Base-by-base conservation (phyloP, 1,140 invertebrate genomes). In the Dufourea novaeangliae region DNA sequence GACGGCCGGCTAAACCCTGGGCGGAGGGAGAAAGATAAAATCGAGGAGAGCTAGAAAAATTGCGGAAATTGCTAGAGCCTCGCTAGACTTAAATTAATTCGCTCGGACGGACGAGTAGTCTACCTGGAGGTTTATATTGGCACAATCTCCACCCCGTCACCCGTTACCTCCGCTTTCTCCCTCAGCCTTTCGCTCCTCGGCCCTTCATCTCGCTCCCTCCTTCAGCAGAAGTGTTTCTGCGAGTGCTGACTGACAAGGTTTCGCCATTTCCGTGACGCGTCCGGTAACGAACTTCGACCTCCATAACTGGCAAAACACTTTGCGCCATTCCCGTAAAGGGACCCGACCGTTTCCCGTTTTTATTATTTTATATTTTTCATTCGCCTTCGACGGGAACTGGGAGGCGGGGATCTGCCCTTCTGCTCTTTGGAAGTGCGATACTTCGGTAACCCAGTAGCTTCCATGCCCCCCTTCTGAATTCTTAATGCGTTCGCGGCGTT, bases 61-160 rank as follows among this genome's bases (percentile, higher is more conserved):
- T 86, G 86, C 87, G 84, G 86, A 89, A 89, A 88, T 89, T 89
- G 82, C 87, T 80, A 69, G 79, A 80, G 81, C 80, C 80, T 79
- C 72, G 78, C 83, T 83, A 84, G 85, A 88, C 83, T 89, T 88
- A 89, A 90, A 89, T 90, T 88, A 88, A 90, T 90, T 90, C 85
- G 84, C 84, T 83, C 67, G 84, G 86, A 87, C 85, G 81, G 76
- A 67, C 52, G 71, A 50, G 81, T 69, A 73, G 80, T 76, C 79
- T 78, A 82, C 77, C 75, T 80, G 61, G 52, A n/a, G 84, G 83
- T 82, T 88, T 88, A 81, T 85, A 78, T 84, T 78, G 78, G 81
- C 57, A 46, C 72, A 80, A 76, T 84, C 70, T 83, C 68, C 64
- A 27, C 50, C 27, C 20, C 8, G 32, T 12, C 20, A 14, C 17